These are phyloP conservation scores for Molanna angustata DNA, from an alignment of 2,888 invertebrate genomes.

Conservation along the genomic window DNA sequence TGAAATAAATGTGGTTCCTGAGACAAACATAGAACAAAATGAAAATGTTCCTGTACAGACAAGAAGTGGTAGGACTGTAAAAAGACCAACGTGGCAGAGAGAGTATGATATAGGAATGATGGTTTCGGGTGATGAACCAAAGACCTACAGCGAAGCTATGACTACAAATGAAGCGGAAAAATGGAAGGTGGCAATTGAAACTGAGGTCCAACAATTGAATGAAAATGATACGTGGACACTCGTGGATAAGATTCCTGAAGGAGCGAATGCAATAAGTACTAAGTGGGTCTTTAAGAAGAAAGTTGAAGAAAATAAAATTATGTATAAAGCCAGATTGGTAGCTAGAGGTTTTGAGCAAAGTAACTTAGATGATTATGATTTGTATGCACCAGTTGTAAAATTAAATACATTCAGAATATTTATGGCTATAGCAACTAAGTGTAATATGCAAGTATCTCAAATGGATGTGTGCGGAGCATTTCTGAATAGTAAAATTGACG, in stretches of 20 bases:
- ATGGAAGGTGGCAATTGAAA: conserved; percentile 3
- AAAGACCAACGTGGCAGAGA: not conserved
- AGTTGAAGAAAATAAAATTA: not conserved
- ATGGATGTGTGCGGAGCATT: not conserved
- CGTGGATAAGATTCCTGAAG: not conserved
- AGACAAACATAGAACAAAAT: not conserved
- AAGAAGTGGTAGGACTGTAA: too few relatives aligned
- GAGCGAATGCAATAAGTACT: not conserved
- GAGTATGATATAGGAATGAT: too few relatives aligned
- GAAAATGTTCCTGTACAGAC: too few relatives aligned
- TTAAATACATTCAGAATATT: not conserved
- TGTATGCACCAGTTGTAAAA: not conserved
- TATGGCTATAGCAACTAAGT: not conserved
- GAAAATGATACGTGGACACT: not conserved
- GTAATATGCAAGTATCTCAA: not conserved
- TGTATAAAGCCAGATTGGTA: not conserved
- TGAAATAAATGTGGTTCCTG: not conserved
- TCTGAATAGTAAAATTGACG: not conserved
- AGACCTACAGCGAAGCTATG: not conserved
- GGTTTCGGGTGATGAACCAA: too few relatives aligned
- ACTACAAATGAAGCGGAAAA: not conserved
- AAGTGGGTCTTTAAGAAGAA: conserved; percentile 4
- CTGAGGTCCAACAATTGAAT: not conserved
- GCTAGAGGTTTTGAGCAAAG: not conserved
- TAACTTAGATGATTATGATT: not conserved